Evolutionary conservation across 2,888 invertebrate species (phyloP).

Genomic region (Aleiodes testaceus): DNA sequence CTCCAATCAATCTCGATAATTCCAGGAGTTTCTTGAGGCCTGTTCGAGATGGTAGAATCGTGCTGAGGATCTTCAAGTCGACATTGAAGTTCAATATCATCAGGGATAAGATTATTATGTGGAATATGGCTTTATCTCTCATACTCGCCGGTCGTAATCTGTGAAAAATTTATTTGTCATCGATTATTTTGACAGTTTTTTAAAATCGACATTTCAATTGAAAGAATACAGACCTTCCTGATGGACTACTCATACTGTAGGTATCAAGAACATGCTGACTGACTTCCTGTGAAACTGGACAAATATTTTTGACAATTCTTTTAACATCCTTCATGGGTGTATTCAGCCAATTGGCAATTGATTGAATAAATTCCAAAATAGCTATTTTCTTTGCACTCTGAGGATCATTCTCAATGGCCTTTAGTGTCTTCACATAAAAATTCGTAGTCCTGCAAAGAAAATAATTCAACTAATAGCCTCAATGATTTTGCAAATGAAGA

Average conservation of each 20-base stretch:
- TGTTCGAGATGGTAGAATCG: conserved; percentile 52
- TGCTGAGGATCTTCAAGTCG: conserved; percentile 62
- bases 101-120: conserved; percentile 64
- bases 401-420: conserved; percentile 48
- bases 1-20: conserved; percentile 61
- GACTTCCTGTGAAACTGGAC: conserved; percentile 56
- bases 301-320: conserved; percentile 55
- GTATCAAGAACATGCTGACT: conserved; percentile 58
- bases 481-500: neutral
- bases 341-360: conserved; percentile 61
- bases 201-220: too few species aligned
- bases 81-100: conserved; percentile 61
- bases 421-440: conserved; percentile 57
- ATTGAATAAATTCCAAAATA: conserved; percentile 62
- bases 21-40: conserved; percentile 62
- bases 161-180: neutral
- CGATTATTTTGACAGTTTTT: neutral
- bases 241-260: conserved; percentile 59
- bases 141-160: conserved; percentile 64
- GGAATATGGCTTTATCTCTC: conserved; percentile 65
- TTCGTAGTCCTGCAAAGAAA: conserved; percentile 52
- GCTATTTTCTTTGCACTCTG: conserved; percentile 58
- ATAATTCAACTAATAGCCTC: neutral
- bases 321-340: conserved; percentile 59
- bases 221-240: conserved; percentile 68